Percentiles rank a stretch among this genome's conserved stretches.
Evolutionary conservation across 2,797 vertebrate species (phyloP).

Genomic region (Prionace glauca): DNA sequence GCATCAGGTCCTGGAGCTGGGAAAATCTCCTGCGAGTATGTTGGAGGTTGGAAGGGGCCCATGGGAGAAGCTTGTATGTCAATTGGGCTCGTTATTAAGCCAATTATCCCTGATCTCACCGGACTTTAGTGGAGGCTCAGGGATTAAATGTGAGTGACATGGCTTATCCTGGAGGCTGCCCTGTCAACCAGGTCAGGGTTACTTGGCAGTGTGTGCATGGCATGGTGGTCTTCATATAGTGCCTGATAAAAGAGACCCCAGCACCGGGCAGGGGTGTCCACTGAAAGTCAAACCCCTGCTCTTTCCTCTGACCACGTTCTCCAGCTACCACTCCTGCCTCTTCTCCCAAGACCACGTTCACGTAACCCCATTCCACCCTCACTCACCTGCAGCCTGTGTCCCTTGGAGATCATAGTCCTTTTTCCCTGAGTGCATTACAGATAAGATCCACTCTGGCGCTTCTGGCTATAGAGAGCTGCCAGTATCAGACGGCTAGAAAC

Average conservation of each 20-base stretch:
- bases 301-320: neutral
- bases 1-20: neutral
- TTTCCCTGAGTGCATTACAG: too few species aligned
- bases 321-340: too few species aligned
- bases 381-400: neutral
- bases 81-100: neutral
- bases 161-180: neutral
- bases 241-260: neutral
- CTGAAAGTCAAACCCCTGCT: neutral
- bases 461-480: too few species aligned
- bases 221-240: neutral
- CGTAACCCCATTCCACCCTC: neutral
- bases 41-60: neutral
- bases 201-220: neutral
- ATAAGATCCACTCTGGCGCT: neutral
- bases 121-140: neutral
- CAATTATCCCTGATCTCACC: neutral
- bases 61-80: neutral
- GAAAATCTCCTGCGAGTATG: neutral
- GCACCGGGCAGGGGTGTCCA: neutral
- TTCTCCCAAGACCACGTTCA: too few species aligned
- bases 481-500: too few species aligned
- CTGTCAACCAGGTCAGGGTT: too few species aligned
- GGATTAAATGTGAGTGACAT: neutral
- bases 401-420: neutral